Conservation (phyloP, 2,113 vertebrate genomes). For the Neomonachus schauinslandi region DNA sequence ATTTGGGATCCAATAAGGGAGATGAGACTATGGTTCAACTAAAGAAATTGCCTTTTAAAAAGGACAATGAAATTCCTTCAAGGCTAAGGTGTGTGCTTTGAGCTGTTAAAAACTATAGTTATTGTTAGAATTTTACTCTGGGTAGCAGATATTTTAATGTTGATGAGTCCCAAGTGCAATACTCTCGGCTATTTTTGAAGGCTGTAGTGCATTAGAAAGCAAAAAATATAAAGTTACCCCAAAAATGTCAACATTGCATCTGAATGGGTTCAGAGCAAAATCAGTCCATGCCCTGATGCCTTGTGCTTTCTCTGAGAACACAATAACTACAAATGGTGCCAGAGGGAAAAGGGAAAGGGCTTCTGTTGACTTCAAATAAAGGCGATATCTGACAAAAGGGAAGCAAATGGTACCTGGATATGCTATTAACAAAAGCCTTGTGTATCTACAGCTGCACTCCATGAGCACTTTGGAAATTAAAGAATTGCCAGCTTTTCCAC, state of each 20-base stretch:
- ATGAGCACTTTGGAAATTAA: constrained; percentile 71
- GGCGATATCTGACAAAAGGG: constrained; percentile 34
- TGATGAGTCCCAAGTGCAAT: background rate
- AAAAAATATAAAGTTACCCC: background rate
- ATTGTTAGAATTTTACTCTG: constrained; percentile 52
- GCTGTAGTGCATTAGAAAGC: constrained; percentile 11
- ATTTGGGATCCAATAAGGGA: background rate
- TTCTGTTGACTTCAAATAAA: constrained; percentile 54
- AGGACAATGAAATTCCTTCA: constrained; percentile 15
- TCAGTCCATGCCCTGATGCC: background rate
- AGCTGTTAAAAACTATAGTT: constrained; percentile 2
- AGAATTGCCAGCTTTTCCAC: constrained; percentile 61
- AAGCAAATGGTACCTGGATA: constrained; percentile 58
- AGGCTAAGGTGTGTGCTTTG: background rate
- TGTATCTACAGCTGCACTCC: constrained; percentile 18
- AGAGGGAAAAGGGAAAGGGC: background rate
- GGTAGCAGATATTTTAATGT: constrained; percentile 44
- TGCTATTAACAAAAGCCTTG: constrained; percentile 16
- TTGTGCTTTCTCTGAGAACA: background rate
- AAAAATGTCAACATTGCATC: background rate
- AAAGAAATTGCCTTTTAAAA: constrained; percentile 33
- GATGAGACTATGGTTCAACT: background rate
- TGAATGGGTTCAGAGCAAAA: constrained; percentile 46
- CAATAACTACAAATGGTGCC: background rate
- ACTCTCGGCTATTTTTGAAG: constrained; percentile 29